Base-by-base conservation (phyloP, 2,888 invertebrate species). In the Pterostichus madidus region DNA sequence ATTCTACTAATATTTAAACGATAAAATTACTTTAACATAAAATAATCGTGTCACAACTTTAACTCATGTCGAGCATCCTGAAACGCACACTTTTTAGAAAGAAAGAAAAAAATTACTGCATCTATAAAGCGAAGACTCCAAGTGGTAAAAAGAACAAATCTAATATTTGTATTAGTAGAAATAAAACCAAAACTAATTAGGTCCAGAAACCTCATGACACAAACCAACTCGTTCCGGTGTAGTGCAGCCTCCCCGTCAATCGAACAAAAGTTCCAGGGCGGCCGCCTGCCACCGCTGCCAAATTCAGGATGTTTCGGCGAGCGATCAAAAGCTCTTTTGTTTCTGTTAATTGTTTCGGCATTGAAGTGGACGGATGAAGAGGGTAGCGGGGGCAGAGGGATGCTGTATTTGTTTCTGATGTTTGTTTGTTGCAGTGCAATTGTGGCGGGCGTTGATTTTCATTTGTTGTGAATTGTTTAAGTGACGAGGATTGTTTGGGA, bases 291-390 rank as follows among this genome's bases (percentile, higher is more conserved):
- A 53, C 75, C 56, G 64, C 79, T 79, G 64, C 80, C 53, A 68
- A 52, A 39, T 73, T 39, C 80, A 71, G 68, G 44, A 71, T 71
- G 68, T 71, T 71, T 71, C 44, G 68, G 44, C 68, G 68, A 73
- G 17, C 80, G 80, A 80, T 80, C 80, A 80, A 80, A 80, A 80
- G 80, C 71, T 53, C 80, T 73, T 71, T 80, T 80, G 80, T 80
- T 80, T 80, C 80, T 80, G 80, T 80, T 80, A 80, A 80, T 80
- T 80, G 80, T 80, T 80, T 80, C 80, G 71, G 71, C 68, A 80
- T 80, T 53, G 56, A n/a, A 56, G 56, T 32, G 35, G 52, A 13
- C n/a, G 3, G n/a, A 10, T 8, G 52, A 13, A 13, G 64, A 39
- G 68, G 15, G 5, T 5, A 15, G 8, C 5, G 56, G 39, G 39